Evolutionary conservation across 2,113 vertebrate genomes (phyloP).

Genomic region (Pangasianodon hypophthalmus): DNA sequence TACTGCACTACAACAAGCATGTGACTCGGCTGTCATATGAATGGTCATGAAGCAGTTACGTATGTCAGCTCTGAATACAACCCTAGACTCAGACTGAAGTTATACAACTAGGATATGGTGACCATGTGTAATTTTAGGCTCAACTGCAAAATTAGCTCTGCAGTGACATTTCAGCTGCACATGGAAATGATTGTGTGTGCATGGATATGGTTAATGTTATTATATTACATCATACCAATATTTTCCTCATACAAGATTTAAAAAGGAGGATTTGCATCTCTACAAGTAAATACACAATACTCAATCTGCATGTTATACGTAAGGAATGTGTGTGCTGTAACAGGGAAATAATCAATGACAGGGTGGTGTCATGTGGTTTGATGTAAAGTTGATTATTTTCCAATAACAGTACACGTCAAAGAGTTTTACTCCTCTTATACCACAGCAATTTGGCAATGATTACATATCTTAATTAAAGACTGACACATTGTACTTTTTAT

Average conservation of each 20-base stretch:
- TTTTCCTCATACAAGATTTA: constrained; percentile 10
- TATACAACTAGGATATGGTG: not conserved
- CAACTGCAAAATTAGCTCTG: not conserved
- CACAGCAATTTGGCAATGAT: too few species aligned
- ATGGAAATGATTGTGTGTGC: not conserved
- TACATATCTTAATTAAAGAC: too few species aligned
- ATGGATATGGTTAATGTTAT: not conserved
- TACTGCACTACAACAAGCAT: not conserved
- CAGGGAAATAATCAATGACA: not conserved
- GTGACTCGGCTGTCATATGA: too few species aligned
- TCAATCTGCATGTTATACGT: not conserved
- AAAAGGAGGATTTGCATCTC: constrained; percentile 44
- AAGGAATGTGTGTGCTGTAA: not conserved
- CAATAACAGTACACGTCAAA: too few species aligned
- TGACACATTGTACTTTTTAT: too few species aligned
- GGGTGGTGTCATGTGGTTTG: not conserved
- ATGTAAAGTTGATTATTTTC: too few species aligned
- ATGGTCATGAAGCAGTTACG: too few species aligned
- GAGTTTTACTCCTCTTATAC: too few species aligned
- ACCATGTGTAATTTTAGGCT: not conserved
- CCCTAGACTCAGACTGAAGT: not conserved
- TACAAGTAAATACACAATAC: constrained; percentile 39
- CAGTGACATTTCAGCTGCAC: not conserved
- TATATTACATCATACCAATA: constrained; percentile 5
- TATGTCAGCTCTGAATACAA: not conserved